These are phyloP conservation scores for Lasioglossum malachurum DNA, from an alignment of 2,888 invertebrate species.

Conservation along the genomic window DNA sequence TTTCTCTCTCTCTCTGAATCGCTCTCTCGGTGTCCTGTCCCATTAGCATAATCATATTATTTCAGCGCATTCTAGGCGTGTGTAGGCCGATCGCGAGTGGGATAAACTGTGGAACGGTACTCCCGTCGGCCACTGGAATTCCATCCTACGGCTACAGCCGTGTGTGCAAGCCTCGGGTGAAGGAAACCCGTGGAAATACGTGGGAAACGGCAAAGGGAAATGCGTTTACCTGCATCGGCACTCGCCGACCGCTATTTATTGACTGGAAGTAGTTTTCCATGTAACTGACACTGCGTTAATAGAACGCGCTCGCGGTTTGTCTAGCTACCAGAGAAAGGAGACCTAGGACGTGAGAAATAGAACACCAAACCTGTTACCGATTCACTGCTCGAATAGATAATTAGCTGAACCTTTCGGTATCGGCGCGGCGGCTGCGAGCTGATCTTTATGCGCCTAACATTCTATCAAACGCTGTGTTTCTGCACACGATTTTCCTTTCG, in stretches of 20 bases:
- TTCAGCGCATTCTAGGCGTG: slow-evolving; percentile 71
- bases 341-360: slow-evolving; percentile 47
- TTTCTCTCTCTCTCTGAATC: background rate
- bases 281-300: slow-evolving; percentile 43
- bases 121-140: slow-evolving; percentile 64
- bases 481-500: background rate
- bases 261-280: slow-evolving; percentile 50
- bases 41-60: slow-evolving; percentile 81
- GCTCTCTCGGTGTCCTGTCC: slow-evolving; percentile 10
- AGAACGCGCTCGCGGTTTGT: slow-evolving; percentile 12
- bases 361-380: slow-evolving; percentile 16
- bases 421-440: background rate
- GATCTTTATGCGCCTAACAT: background rate
- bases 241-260: slow-evolving; percentile 41
- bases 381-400: slow-evolving; percentile 9
- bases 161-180: slow-evolving; percentile 30
- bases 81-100: slow-evolving; percentile 73
- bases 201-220: slow-evolving; percentile 55
- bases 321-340: slow-evolving; percentile 23
- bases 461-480: background rate
- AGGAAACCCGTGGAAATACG: slow-evolving; percentile 58
- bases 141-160: slow-evolving; percentile 60
- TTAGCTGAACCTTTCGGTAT: slow-evolving; percentile 2
- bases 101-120: slow-evolving; percentile 65
- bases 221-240: slow-evolving; percentile 37